phyloP scores from a whole-genome alignment of 2,797 vertebrate genomes.

The Halcyon chelicuti region DNA sequence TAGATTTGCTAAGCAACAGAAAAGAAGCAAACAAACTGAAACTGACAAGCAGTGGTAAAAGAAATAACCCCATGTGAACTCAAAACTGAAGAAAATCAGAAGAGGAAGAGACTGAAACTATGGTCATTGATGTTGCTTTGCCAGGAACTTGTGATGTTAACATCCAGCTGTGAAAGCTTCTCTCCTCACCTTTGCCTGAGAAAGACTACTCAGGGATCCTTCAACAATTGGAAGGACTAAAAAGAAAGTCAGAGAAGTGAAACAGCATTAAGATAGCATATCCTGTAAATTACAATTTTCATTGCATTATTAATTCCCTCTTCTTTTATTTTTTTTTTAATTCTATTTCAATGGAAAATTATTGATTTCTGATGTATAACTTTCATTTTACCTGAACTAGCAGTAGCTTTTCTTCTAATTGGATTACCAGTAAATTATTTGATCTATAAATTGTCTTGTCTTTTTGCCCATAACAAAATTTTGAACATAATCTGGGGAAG shows the following conservation, averaged over 20 bases:
- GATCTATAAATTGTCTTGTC: background rate
- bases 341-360: background rate
- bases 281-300: background rate
- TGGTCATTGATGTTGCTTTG: background rate
- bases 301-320: background rate
- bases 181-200: background rate
- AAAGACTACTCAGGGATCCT: background rate
- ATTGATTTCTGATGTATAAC: background rate
- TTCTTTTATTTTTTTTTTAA: background rate
- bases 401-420: background rate
- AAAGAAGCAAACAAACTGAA: background rate
- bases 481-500: background rate
- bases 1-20: background rate
- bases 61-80: background rate
- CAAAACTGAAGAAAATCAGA: background rate
- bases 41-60: background rate
- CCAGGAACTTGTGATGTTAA: background rate
- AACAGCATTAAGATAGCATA: fast-evolving
- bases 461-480: background rate
- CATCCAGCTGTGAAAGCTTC: background rate
- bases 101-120: background rate
- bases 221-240: background rate
- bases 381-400: background rate
- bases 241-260: background rate
- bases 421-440: background rate